Conservation (phyloP, 2,113 vertebrate species). For the Myrmecophaga tridactyla region DNA sequence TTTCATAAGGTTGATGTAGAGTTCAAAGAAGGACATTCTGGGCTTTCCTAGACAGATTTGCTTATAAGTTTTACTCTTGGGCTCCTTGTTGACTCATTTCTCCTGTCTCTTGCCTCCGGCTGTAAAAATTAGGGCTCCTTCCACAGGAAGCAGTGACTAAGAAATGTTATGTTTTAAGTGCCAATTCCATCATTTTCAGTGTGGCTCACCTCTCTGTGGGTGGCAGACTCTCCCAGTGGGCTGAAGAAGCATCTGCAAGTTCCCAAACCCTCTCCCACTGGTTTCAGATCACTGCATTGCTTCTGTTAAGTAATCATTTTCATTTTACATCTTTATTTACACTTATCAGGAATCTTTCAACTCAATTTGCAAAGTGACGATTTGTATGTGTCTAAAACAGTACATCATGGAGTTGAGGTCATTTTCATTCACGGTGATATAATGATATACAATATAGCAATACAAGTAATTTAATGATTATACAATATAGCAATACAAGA, state of each 20-base stretch:
- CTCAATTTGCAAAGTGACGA: neutral
- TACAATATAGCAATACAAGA: neutral
- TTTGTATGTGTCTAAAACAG: conserved; percentile 15
- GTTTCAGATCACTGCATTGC: neutral
- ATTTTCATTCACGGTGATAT: conserved; percentile 20
- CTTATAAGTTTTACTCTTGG: conserved; percentile 45
- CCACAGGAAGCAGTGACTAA: conserved; percentile 53
- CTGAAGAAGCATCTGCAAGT: neutral
- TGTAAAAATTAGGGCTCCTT: conserved; percentile 35
- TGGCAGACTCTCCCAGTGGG: conserved; percentile 3
- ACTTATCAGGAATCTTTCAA: neutral
- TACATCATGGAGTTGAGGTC: neutral
- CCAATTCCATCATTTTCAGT: conserved; percentile 60
- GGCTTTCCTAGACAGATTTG: neutral
- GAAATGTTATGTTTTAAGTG: conserved; percentile 65
- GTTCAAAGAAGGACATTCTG: neutral
- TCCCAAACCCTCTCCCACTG: neutral
- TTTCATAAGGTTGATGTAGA: neutral
- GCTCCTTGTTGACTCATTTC: conserved; percentile 67
- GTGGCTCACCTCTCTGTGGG: conserved; percentile 39
- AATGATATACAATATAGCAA: neutral
- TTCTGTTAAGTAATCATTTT: conserved; percentile 50
- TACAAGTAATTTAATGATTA: neutral
- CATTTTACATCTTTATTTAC: conserved; percentile 50
- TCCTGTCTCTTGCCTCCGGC: conserved; percentile 41